These are phyloP conservation scores for Oscheius sp. DNA, from an alignment of 2,888 invertebrate genomes.

Conservation along the genomic window DNA sequence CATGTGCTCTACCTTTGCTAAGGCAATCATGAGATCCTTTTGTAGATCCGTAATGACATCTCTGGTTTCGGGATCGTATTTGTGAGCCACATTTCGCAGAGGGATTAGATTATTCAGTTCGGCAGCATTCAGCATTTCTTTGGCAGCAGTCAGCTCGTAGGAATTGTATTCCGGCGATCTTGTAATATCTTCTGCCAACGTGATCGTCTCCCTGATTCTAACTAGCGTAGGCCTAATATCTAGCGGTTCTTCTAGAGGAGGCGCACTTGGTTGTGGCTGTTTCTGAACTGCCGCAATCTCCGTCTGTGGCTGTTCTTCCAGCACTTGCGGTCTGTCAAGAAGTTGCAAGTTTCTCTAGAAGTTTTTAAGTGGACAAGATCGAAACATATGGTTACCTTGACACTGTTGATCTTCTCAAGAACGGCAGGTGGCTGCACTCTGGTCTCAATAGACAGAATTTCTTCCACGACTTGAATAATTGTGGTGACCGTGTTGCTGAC, in stretches of 20 bases:
- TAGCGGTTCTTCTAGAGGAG: constrained; percentile 4
- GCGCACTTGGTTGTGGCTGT: constrained; percentile 8
- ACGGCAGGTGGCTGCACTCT: constrained; percentile 43
- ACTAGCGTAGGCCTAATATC: constrained; percentile 11
- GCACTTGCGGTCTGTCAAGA: neutral
- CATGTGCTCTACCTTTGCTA: constrained; percentile 19
- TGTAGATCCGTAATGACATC: constrained; percentile 7
- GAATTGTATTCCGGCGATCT: constrained; percentile 7
- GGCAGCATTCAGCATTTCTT: constrained; percentile 17
- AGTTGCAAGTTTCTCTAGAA: constrained; percentile 30
- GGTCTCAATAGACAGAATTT: constrained; percentile 52
- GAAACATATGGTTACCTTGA: constrained; percentile 38
- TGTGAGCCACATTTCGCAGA: constrained; percentile 6
- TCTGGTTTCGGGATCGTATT: constrained; percentile 6
- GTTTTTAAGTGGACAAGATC: neutral
- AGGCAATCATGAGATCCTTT: constrained; percentile 4
- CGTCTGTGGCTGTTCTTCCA: neutral
- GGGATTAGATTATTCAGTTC: neutral
- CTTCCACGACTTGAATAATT: constrained; percentile 68
- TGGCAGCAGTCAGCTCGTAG: constrained; percentile 28
- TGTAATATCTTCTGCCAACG: constrained; percentile 15
- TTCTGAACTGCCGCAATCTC: neutral
- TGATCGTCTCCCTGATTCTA: constrained; percentile 25
- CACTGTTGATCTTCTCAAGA: constrained; percentile 48
- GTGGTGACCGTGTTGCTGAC: constrained; percentile 70